phyloP scores from a whole-genome alignment of 2,797 vertebrate species.

The Atherinosoma microstoma region DNA sequence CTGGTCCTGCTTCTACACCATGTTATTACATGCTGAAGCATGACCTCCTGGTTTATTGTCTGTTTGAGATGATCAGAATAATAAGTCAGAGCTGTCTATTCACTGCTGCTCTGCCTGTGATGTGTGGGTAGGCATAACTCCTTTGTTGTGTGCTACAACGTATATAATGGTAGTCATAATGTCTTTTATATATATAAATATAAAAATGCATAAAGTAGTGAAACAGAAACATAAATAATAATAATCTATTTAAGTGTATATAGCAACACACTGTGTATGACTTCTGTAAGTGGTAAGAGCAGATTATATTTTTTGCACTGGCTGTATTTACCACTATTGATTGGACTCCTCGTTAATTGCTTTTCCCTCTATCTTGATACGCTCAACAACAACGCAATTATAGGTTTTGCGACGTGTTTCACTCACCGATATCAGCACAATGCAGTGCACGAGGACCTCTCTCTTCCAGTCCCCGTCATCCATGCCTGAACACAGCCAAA shows the following conservation, averaged over 20 bases:
- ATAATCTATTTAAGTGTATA: slow-evolving; percentile 1
- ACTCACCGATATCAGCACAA: slow-evolving; percentile 62
- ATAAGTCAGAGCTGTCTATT: slow-evolving; percentile 80
- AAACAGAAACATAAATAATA: slow-evolving; percentile 21
- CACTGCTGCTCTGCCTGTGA: slow-evolving; percentile 62
- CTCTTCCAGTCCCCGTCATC: slow-evolving; percentile 73
- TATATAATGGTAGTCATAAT: slow-evolving; percentile 20
- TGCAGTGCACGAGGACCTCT: slow-evolving; percentile 61
- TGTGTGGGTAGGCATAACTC: slow-evolving; percentile 54
- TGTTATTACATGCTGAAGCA: slow-evolving; percentile 78
- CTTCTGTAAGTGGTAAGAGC: slow-evolving; percentile 33
- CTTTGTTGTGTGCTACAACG: slow-evolving; percentile 37
- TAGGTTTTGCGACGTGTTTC: slow-evolving; percentile 63
- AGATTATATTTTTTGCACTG: slow-evolving; percentile 50
- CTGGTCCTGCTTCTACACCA: slow-evolving; percentile 72
- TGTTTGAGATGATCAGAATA: slow-evolving; percentile 84
- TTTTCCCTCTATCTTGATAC: slow-evolving; percentile 64
- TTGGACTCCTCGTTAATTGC: slow-evolving; percentile 64
- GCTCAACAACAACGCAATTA: slow-evolving; percentile 71
- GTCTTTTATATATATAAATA: not conserved
- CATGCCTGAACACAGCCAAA: slow-evolving; percentile 81
- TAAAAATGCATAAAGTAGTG: not conserved
- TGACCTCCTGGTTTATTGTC: slow-evolving; percentile 81
- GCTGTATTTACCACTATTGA: slow-evolving; percentile 62
- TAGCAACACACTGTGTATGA: slow-evolving; percentile 9